Conservation (phyloP, 2,888 invertebrate genomes). For the Tipula lateralis region DNA sequence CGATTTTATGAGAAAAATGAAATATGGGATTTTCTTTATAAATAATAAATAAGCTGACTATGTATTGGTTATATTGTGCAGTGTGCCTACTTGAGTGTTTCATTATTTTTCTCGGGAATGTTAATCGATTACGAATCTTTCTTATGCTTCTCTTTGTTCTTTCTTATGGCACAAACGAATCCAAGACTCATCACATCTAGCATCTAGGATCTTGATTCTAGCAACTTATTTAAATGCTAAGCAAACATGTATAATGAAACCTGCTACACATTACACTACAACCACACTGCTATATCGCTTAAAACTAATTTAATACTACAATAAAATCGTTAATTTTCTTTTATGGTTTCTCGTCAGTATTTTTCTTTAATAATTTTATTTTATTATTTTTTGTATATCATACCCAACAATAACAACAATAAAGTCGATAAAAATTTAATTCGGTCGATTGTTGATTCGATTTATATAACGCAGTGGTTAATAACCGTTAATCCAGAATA, state of each 20-base stretch:
- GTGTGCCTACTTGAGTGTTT: not conserved
- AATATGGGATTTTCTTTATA: not conserved
- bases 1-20: not conserved
- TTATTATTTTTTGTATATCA: not conserved
- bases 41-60: not conserved
- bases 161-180: too few species aligned
- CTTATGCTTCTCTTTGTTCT: too few species aligned
- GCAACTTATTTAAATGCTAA: too few species aligned
- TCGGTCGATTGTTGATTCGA: not conserved
- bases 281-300: not conserved
- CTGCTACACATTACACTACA: too few species aligned
- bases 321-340: not conserved
- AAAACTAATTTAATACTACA: not conserved
- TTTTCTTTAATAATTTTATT: not conserved
- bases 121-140: too few species aligned
- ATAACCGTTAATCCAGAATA: too few species aligned
- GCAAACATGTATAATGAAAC: too few species aligned
- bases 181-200: too few species aligned
- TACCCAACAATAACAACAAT: not conserved
- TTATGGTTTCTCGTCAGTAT: not conserved
- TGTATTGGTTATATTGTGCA: not conserved
- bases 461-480: not conserved
- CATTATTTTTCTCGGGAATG: too few species aligned
- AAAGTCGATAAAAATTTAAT: not conserved
- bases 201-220: too few species aligned